Evolutionary conservation across 2,888 invertebrate species (phyloP).

Genomic region (Elegia similella): DNA sequence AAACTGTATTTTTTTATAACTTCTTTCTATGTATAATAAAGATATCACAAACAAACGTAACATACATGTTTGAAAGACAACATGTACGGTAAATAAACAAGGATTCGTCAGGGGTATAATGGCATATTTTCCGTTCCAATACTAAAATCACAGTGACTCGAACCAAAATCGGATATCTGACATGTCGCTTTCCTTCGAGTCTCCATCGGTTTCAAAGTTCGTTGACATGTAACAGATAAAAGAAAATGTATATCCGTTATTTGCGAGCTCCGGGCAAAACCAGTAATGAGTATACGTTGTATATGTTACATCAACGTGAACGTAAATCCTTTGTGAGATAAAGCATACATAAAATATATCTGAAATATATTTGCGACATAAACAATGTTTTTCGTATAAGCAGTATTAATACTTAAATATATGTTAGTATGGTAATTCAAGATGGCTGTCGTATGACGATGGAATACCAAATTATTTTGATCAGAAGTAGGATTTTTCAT

Average conservation of each 20-base stretch:
- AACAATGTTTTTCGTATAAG: not conserved
- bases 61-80: too few species aligned
- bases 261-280: slow-evolving; percentile 2
- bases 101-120: not conserved
- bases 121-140: not conserved
- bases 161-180: not conserved
- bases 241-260: slow-evolving; percentile 11
- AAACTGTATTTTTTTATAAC: too few species aligned
- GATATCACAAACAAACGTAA: too few species aligned
- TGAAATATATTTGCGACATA: not conserved
- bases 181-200: slow-evolving; percentile 3
- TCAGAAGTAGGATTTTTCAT: not conserved
- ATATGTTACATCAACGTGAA: slow-evolving; percentile 3
- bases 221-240: slow-evolving; percentile 5
- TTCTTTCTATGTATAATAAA: too few species aligned
- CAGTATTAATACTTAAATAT: not conserved
- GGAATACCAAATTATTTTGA: not conserved
- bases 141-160: not conserved
- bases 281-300: not conserved
- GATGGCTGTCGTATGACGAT: not conserved
- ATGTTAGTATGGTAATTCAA: slow-evolving; percentile 8
- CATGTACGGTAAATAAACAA: too few species aligned
- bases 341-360: not conserved
- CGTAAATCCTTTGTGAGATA: slow-evolving; percentile 1
- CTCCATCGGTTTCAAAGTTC: slow-evolving; percentile 5